Base-by-base conservation (phyloP, 2,113 vertebrate species). In the Malurus alboscapulatus region DNA sequence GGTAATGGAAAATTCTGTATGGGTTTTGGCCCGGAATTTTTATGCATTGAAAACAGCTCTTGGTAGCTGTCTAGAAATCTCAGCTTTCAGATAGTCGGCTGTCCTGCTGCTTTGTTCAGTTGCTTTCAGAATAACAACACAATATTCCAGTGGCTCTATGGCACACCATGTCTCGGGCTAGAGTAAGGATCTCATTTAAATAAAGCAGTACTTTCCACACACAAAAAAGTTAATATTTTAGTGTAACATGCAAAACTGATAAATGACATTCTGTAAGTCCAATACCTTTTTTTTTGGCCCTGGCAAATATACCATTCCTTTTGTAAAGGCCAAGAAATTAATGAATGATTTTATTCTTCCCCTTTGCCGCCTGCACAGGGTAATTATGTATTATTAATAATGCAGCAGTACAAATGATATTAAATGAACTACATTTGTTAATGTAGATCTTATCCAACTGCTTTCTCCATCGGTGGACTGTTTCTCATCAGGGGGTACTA, bases 351-450 rank as follows among this genome's bases (percentile, higher is more conserved):
- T 97, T 97, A 95, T 97, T 97, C 96, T 98, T 93, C 87, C 94
- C 88, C 85, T 92, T 98, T 97, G 88, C 94, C 98, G 97, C 92
- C 92, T 94, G 91, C 93, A 92, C 93, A 92, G 97, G 93, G 90
- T 98, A 98, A 98, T 98, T 98, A 98, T 97, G 94, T 97, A 98
- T 98, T 98, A 98, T 98, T 98, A 98, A 98, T 98, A 98, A 98
- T 98, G 97, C 97, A 98, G 97, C 95, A 98, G 97, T 94, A 97
- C 97, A 98, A 98, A 98, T 98, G 97, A 98, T 98, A 98, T 98
- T 98, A 98, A 98, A 98, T 97, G 98, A 98, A 98, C 97, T 97
- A 98, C 97, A 98, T 98, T 98, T 98, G 97, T 98, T 98, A 98
- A 98, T 96, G 97, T 98, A 97, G 97, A 98, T 98, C 96, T 98